Evolutionary conservation across 2,113 vertebrate species (phyloP).

Genomic region (Aviceda subcristata): DNA sequence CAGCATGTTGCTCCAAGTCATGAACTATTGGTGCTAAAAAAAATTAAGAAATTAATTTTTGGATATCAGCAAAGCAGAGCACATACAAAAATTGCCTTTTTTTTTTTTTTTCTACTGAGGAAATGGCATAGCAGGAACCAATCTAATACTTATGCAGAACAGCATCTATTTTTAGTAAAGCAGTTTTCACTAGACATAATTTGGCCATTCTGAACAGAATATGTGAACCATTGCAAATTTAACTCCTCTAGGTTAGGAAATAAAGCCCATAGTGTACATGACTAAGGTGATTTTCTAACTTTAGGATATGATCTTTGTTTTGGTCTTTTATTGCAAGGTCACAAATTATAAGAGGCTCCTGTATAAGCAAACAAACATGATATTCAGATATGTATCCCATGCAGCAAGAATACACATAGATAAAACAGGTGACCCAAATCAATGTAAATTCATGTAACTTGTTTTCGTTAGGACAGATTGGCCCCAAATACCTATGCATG

Average conservation of each 20-base stretch:
- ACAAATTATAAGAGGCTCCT: background rate
- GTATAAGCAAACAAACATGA: background rate
- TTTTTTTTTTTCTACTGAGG: background rate
- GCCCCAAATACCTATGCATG: background rate
- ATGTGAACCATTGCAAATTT: background rate
- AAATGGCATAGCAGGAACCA: conserved; percentile 16
- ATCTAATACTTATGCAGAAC: conserved; percentile 36
- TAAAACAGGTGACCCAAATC: background rate
- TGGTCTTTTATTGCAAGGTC: background rate
- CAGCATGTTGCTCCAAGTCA: background rate
- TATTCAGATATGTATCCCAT: background rate
- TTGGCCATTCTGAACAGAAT: conserved; percentile 16
- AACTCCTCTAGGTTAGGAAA: background rate
- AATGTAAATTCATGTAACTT: background rate
- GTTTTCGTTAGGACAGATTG: background rate
- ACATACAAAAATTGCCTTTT: background rate
- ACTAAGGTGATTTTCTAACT: background rate
- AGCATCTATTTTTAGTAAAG: conserved; percentile 56
- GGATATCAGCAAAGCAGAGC: background rate
- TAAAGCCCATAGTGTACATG: background rate
- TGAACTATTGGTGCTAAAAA: background rate
- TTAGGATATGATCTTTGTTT: background rate
- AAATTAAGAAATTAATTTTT: background rate
- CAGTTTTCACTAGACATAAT: conserved; percentile 27
- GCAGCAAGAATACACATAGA: background rate